Base-by-base conservation (phyloP, 2,888 invertebrate genomes). In the Xanthostigma xanthostigma region DNA sequence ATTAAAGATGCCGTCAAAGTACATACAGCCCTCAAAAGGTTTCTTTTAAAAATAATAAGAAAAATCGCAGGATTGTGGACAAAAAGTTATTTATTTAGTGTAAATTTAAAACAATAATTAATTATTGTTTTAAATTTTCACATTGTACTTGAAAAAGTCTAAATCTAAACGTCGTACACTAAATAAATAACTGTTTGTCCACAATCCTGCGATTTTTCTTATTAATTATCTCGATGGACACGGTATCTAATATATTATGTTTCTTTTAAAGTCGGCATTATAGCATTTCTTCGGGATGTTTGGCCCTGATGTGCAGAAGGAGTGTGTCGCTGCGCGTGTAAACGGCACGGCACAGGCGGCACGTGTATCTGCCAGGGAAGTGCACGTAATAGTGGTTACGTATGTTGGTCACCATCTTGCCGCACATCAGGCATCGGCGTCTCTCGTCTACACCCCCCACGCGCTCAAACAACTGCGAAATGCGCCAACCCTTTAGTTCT, bases 371-470 rank as follows among this genome's bases (percentile, higher is more conserved):
- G 55, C 75, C 75, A 54, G 75, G 75, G 59, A 74, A 75, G 63
- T 75, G 75, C 55, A 75, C 75, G 63, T 75, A 74, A 65, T 75
- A 75, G 62, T 75, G 75, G 64, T 75, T 75, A 57, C 75, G 68
- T 52, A 74, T 73, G 64, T 76, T 75, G 66, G 74, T 74, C 57
- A 76, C 75, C 59, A 75, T 71, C 68, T 75, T 76, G 58, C 75
- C 75, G 65, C 75, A 76, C 60, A 75, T 65, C 56, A 72, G 70
- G 64, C 75, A 75, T 57, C 74, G 65, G 61, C 73, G 66, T 62
- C 72, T 64, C 64, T 75, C 74, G 65, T 74, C 74, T 69, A 66
- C 70, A 59, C 68, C 67, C 59, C 72, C 74, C 57, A 73, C 73
- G 59, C 74, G 66, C 64, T 73, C 74, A 67, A 75, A 75, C 62